Evolutionary conservation across 2,888 invertebrate genomes (phyloP).

Genomic region (Sussaba pulchella): DNA sequence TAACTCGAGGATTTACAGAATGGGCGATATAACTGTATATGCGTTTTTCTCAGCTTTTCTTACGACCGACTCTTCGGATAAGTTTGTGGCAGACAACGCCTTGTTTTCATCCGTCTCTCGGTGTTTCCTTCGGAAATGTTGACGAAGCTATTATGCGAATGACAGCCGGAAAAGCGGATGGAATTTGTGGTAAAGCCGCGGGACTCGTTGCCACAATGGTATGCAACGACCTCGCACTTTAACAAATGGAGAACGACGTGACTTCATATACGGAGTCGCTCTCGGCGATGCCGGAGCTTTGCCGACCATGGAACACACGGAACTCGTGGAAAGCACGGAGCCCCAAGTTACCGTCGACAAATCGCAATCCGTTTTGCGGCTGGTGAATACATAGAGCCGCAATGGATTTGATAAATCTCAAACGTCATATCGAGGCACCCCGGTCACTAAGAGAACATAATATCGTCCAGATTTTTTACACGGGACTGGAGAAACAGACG

Average conservation of each 20-base stretch:
- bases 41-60: background rate
- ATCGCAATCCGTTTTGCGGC: conserved; percentile 24
- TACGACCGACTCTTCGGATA: conserved; percentile 6
- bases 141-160: background rate
- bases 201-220: background rate
- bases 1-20: conserved; percentile 37
- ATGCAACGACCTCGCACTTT: background rate
- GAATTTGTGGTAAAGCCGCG: conserved; percentile 2
- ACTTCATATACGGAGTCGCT: conserved; percentile 1
- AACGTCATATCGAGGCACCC: conserved; percentile 14
- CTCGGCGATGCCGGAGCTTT: background rate
- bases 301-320: background rate
- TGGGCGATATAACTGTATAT: conserved; percentile 27
- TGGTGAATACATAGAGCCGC: background rate
- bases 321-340: background rate
- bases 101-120: background rate
- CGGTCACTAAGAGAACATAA: conserved; percentile 12
- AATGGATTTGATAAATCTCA: conserved; percentile 7
- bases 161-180: conserved; percentile 2
- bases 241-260: conserved; percentile 11
- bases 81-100: background rate
- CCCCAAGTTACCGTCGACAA: conserved; percentile 21
- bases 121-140: background rate
- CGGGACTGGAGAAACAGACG: background rate
- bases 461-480: background rate